Conservation (phyloP, 2,888 invertebrate genomes). For the Microctonus aethiopoides region DNA sequence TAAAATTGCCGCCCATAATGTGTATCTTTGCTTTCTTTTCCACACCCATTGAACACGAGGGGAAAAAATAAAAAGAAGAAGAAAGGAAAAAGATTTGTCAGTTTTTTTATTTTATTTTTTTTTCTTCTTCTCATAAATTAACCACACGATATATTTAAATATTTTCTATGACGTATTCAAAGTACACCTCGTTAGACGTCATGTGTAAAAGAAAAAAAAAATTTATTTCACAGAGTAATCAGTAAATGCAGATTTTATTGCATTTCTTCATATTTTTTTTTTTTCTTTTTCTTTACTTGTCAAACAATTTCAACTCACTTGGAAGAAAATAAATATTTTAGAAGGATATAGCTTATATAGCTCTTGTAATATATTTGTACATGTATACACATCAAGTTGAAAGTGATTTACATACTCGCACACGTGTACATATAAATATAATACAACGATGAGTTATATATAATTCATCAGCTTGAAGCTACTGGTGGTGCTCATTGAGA, state of each 20-base stretch:
- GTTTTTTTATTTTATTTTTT: background rate
- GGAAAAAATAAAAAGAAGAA: background rate
- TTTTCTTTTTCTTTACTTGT: background rate
- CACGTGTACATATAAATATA: background rate
- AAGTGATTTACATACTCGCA: background rate
- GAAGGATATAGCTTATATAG: too few species aligned
- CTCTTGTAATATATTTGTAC: background rate
- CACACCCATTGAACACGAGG: constrained; percentile 2
- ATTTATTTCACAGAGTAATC: background rate
- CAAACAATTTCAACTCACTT: background rate
- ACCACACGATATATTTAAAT: background rate
- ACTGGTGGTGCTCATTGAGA: constrained; percentile 20
- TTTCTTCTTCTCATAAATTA: background rate
- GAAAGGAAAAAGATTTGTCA: background rate
- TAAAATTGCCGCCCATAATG: constrained; percentile 16
- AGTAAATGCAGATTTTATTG: background rate
- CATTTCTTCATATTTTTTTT: background rate
- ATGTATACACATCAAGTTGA: background rate
- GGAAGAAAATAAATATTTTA: background rate
- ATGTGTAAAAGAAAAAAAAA: background rate
- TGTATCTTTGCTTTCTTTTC: constrained; percentile 9
- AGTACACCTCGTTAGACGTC: constrained; percentile 2
- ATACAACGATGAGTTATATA: background rate
- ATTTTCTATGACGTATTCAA: constrained; percentile 5
- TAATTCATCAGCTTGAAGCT: background rate